A percentile compares a stretch with the other conserved stretches of the same genome.
These are phyloP conservation scores for Pristionchus entomophagus DNA, from an alignment of 2,888 invertebrate species.

Conservation along the genomic window DNA sequence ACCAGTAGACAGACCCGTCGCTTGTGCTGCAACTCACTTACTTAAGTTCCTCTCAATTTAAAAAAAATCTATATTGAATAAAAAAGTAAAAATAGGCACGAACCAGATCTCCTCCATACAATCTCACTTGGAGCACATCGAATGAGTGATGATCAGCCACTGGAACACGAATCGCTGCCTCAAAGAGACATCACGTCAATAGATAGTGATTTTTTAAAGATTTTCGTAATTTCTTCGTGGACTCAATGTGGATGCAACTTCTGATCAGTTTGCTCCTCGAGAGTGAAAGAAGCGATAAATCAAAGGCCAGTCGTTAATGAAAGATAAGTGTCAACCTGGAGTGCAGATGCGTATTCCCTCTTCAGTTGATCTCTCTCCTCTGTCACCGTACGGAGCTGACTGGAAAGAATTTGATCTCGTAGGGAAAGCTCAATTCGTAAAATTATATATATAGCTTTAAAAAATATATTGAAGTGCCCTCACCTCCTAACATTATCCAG, in stretches of 20 bases:
- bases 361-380: slow-evolving; percentile 54
- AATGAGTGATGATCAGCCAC: slow-evolving; percentile 76
- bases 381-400: not conserved
- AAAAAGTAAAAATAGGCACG: not conserved
- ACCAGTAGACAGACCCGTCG: slow-evolving; percentile 77
- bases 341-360: slow-evolving; percentile 67
- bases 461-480: not conserved
- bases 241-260: too few relatives aligned
- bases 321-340: slow-evolving; percentile 47
- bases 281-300: not conserved
- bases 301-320: not conserved
- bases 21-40: slow-evolving; percentile 78
- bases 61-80: not conserved
- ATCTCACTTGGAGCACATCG: slow-evolving; percentile 78
- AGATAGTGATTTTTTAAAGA: not conserved
- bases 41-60: not conserved
- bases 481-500: slow-evolving; percentile 52
- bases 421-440: too few relatives aligned
- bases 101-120: slow-evolving; percentile 79
- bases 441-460: not conserved
- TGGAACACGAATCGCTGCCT: slow-evolving; percentile 79
- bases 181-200: too few relatives aligned
- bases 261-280: not conserved
- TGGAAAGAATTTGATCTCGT: slow-evolving; percentile 43
- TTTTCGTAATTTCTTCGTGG: too few relatives aligned